Evolutionary conservation across 2,888 invertebrate species (phyloP).

Genomic region (Lomographa bimaculata): DNA sequence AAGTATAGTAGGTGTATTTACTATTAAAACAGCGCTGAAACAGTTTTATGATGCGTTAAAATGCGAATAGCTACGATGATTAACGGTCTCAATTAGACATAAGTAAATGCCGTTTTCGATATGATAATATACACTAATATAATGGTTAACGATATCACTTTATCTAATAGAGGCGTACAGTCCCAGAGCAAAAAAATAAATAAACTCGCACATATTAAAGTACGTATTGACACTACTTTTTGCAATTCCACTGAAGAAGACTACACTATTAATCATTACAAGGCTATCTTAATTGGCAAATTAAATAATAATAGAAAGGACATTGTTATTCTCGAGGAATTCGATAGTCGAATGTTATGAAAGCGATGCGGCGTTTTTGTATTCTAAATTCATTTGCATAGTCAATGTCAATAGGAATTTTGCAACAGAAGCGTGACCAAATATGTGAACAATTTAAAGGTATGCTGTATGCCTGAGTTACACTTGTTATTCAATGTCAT

Average conservation of each 20-base stretch:
- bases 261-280: too few species aligned
- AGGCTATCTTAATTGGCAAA: conserved; percentile 15
- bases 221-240: conserved; percentile 15
- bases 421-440: conserved; percentile 48
- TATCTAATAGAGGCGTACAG: conserved; percentile 29
- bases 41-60: conserved; percentile 21
- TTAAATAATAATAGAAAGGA: conserved; percentile 21
- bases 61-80: conserved; percentile 23
- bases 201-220: conserved; percentile 24
- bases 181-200: too few species aligned
- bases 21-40: too few species aligned
- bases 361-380: conserved; percentile 38
- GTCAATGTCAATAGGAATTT: conserved; percentile 55
- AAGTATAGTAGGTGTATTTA: too few species aligned
- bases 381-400: conserved; percentile 45
- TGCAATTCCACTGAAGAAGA: conserved; percentile 8
- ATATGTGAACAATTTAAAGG: conserved; percentile 44
- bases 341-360: conserved; percentile 33
- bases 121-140: conserved; percentile 30
- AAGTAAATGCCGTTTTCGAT: conserved; percentile 20
- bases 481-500: conserved; percentile 37
- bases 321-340: conserved; percentile 28
- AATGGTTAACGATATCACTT: conserved; percentile 26
- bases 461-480: conserved; percentile 27
- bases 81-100: conserved; percentile 18